These are phyloP conservation scores for Turnix velox DNA, from an alignment of 2,113 vertebrate genomes.

Conservation along the genomic window DNA sequence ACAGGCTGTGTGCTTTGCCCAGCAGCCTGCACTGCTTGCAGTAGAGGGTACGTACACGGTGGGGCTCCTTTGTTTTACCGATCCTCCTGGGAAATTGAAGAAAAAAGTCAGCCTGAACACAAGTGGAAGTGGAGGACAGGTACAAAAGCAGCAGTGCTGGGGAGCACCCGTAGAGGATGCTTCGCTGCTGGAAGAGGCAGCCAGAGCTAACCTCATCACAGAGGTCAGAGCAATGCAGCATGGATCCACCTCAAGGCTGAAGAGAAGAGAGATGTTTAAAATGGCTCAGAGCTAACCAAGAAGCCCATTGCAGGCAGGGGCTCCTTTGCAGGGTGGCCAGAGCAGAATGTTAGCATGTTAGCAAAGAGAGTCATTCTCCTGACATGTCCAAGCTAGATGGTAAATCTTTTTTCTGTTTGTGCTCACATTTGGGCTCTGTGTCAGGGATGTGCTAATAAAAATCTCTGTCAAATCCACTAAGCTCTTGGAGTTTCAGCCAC, in stretches of 20 bases:
- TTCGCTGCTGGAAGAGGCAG: background rate
- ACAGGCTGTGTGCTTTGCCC: background rate
- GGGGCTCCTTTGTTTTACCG: background rate
- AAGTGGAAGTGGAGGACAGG: background rate
- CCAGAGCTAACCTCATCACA: background rate
- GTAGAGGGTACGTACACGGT: background rate
- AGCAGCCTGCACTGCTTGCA: background rate
- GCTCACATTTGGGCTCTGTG: background rate
- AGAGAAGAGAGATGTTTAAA: background rate
- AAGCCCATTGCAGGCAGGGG: background rate
- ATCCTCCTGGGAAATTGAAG: background rate
- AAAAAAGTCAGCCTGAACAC: background rate
- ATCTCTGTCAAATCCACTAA: background rate
- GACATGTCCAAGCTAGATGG: rapidly evolving
- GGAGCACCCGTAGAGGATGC: background rate
- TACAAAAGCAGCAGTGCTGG: background rate
- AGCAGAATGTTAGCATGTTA: background rate
- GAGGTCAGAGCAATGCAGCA: background rate
- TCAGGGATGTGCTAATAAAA: background rate
- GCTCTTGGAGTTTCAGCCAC: background rate
- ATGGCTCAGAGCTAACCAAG: background rate
- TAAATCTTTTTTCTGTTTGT: background rate
- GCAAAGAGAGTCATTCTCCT: background rate
- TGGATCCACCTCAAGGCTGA: background rate
- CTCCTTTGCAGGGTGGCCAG: background rate